phyloP scores from a whole-genome alignment of 1,140 invertebrate genomes.

The Meloidogyne floridensis region DNA sequence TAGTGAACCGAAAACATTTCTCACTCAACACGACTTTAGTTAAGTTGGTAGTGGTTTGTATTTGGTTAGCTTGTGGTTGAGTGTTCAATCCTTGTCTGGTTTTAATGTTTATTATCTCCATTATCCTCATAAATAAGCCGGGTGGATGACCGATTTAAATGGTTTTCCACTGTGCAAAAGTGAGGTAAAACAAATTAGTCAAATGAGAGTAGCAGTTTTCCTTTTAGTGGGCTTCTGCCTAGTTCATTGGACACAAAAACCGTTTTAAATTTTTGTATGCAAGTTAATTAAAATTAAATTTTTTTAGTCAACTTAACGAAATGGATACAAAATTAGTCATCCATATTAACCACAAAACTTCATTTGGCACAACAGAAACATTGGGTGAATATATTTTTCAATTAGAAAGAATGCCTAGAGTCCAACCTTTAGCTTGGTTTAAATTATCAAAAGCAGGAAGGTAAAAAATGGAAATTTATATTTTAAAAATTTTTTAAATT shows the following conservation, averaged over 20 bases:
- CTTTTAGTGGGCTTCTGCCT: background rate
- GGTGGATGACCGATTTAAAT: background rate
- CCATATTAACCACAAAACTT: slow-evolving; percentile 48
- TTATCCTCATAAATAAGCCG: slow-evolving; percentile 2
- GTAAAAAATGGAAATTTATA: background rate
- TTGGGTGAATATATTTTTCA: slow-evolving; percentile 34
- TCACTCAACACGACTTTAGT: background rate
- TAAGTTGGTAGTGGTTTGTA: background rate
- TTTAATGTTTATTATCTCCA: background rate
- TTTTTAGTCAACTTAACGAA: slow-evolving; percentile 42
- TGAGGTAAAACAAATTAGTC: background rate
- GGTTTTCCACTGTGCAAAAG: background rate
- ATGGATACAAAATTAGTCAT: slow-evolving; percentile 44
- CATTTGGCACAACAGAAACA: slow-evolving; percentile 46
- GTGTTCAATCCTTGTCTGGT: background rate
- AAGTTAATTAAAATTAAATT: background rate
- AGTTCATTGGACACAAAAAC: background rate
- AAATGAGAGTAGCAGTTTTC: background rate
- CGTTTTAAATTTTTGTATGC: no score
- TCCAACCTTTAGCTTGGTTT: slow-evolving; percentile 37
- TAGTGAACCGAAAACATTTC: no score
- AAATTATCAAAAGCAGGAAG: slow-evolving; percentile 33
- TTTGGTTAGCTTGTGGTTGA: background rate
- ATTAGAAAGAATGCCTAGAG: slow-evolving; percentile 36
- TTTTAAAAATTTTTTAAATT: background rate